These are phyloP conservation scores for Gouania willdenowi DNA, from an alignment of 2,797 vertebrate genomes.

Conservation along the genomic window DNA sequence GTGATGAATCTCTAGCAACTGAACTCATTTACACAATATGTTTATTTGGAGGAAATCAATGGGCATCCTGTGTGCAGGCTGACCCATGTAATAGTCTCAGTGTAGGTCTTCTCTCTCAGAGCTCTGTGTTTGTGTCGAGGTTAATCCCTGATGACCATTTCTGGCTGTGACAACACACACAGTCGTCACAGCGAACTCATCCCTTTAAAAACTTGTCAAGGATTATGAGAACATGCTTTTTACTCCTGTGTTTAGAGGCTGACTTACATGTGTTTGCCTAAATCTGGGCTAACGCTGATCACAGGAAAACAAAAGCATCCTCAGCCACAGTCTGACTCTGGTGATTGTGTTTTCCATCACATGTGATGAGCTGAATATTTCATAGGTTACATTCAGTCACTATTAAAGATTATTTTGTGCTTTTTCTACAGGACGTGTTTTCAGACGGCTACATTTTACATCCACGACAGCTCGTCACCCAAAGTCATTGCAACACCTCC, in stretches of 20 bases:
- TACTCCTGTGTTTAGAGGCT: slow-evolving; percentile 46
- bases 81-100: too few relatives aligned
- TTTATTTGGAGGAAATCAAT: too few relatives aligned
- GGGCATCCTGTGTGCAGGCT: too few relatives aligned
- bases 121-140: slow-evolving; percentile 5
- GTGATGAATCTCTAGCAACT: too few relatives aligned
- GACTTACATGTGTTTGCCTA: slow-evolving; percentile 28
- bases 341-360: neutral
- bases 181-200: slow-evolving; percentile 49
- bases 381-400: too few relatives aligned
- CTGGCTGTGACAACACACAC: slow-evolving; percentile 50
- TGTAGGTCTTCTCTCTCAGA: too few relatives aligned
- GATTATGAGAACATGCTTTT: slow-evolving; percentile 62
- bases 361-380: too few relatives aligned
- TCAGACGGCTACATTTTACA: slow-evolving; percentile 97
- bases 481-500: slow-evolving; percentile 82
- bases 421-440: slow-evolving; percentile 85
- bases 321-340: neutral
- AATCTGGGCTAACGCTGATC: slow-evolving; percentile 29
- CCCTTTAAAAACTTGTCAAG: slow-evolving; percentile 61
- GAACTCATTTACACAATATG: too few relatives aligned
- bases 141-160: slow-evolving; percentile 77
- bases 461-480: slow-evolving; percentile 88
- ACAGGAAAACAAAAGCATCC: slow-evolving; percentile 40
- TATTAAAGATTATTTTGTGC: neutral